phyloP scores from a whole-genome alignment of 2,888 invertebrate genomes.

The Amphipoea oculea region DNA sequence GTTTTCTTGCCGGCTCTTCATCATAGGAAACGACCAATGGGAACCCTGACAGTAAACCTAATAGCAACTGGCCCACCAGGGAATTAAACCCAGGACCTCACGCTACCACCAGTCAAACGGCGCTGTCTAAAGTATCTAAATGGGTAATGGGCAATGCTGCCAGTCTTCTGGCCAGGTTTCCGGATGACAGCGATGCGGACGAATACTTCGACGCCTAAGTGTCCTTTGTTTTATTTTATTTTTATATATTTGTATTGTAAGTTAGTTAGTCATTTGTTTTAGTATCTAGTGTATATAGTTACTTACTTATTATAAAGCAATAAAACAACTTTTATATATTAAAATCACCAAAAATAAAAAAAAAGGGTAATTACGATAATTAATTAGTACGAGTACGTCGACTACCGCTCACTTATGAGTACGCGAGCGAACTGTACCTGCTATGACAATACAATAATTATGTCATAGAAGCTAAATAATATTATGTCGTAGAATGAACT shows the following conservation, averaged over 20 bases:
- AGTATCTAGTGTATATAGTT: no score
- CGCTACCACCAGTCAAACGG: background rate
- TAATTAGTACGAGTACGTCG: background rate
- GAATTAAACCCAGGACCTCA: background rate
- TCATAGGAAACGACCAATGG: background rate
- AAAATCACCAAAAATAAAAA: no score
- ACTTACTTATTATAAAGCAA: no score
- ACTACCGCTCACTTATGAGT: background rate
- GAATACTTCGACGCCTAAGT: no score
- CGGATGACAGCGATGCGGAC: no score
- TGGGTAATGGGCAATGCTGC: background rate
- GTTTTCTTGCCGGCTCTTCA: background rate
- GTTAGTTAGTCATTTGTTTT: no score
- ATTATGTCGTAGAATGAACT: background rate
- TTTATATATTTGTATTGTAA: no score
- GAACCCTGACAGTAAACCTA: background rate
- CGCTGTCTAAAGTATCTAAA: background rate
- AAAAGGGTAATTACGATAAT: background rate
- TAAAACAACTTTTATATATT: no score
- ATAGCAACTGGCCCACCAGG: background rate
- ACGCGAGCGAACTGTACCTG: background rate
- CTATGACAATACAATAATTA: background rate
- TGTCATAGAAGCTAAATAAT: background rate
- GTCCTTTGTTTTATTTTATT: no score
- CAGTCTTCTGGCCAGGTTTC: no score